Conservation (phyloP, 2,113 vertebrate species). For the Paratilapia polleni region DNA sequence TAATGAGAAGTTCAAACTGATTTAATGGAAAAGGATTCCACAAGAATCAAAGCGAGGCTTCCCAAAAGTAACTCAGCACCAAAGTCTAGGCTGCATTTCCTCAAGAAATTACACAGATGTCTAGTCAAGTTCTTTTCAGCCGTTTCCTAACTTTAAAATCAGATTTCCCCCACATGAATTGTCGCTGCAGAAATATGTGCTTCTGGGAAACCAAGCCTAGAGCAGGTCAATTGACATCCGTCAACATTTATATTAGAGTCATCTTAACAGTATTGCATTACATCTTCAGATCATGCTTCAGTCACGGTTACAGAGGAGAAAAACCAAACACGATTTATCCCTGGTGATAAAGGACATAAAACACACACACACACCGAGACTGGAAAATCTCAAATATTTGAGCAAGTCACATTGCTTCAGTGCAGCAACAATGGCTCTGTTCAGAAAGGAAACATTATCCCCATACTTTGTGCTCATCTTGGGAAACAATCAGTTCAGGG, state of each 20-base stretch:
- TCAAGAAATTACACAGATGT: neutral
- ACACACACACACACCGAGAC: neutral
- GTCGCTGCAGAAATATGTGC: neutral
- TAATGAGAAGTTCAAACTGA: conserved; percentile 17
- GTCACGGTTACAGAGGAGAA: conserved; percentile 11
- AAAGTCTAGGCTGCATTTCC: conserved; percentile 30
- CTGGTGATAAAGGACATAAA: conserved; percentile 9
- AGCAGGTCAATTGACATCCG: neutral
- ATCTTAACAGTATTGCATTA: conserved; percentile 27
- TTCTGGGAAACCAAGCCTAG: conserved; percentile 47
- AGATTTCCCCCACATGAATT: neutral
- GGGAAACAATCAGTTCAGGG: conserved; percentile 13
- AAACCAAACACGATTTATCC: conserved; percentile 22
- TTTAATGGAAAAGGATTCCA: conserved; percentile 46
- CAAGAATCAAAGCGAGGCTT: conserved; percentile 48
- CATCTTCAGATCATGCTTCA: conserved; percentile 36
- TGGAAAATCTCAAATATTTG: conserved; percentile 9
- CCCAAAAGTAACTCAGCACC: conserved; percentile 51
- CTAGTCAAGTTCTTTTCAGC: neutral
- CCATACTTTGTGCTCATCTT: conserved; percentile 33
- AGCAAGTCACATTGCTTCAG: conserved; percentile 23
- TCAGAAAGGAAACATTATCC: conserved; percentile 1
- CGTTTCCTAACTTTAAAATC: conserved; percentile 11
- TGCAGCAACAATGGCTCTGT: conserved; percentile 36
- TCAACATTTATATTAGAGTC: conserved; percentile 41